Evolutionary conservation across 2,797 vertebrate genomes (phyloP), one percentile per base, ranked within the genome.

Genomic region (Anomalospiza imberbis): DNA sequence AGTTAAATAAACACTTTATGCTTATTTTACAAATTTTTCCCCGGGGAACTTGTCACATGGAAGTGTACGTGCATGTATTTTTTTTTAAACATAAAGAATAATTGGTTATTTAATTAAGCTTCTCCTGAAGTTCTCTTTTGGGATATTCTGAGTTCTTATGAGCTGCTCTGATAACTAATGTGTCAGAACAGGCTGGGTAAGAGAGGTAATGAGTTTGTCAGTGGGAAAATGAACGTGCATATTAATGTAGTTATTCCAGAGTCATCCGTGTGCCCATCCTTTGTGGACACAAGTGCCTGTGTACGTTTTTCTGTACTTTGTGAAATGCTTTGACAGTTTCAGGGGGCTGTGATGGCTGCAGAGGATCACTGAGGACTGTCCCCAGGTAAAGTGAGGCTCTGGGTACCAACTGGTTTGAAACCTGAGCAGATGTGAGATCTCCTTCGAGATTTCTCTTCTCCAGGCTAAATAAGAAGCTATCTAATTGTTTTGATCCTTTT

Each of bases 1-100:
- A 89, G 83, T 93, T 95, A 94, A 96, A 85, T 40, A 94, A 97
- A 92, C 61, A 60, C 74, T 96, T 93, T 74, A 63, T 82, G 86
- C 73, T 80, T 78, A 45, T 89, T 95, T 94, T 94, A 87, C 85
- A 73, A 63, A 85, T 60, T 85, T 91, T 89, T 88, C 87, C 50
- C 32, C 18, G 29, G 74, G 55, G 95, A 95, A 47, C 73, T 51
- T 25, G 8, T 94, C 95, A 55, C 85, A 7, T 86, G 89, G 55
- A 91, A 80, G 60, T 47, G 53, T 90, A 60, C 17, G 48, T 74
- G 78, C 48, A 13, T 54, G 12, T 82, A 67, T 89, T 92, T 91
- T 44, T 88, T 88, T 88, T 88, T 80, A 86, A 48, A 55, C 24
- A 17, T 66, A 24, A 89, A 79, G 72, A 90, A 45, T 81, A 84